Evolutionary conservation across 2,113 vertebrate genomes (phyloP).

Genomic region (Silurus glanis): DNA sequence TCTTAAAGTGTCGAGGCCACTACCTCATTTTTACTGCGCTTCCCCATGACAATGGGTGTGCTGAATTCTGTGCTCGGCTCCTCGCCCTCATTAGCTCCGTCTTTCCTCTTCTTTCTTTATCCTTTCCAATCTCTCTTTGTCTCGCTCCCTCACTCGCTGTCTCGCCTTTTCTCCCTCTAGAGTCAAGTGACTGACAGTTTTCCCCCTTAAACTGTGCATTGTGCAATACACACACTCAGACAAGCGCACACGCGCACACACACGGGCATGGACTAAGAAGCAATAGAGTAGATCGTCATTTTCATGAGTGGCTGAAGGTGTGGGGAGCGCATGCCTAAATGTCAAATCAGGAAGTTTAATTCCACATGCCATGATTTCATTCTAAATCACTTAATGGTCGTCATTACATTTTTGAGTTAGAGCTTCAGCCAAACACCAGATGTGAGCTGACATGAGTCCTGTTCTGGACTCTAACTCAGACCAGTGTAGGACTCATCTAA

Average conservation of each 20-base stretch:
- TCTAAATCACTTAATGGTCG: slow-evolving; percentile 64
- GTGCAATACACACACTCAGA: slow-evolving; percentile 56
- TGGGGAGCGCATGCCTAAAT: slow-evolving; percentile 66
- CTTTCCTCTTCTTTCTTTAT: slow-evolving; percentile 37
- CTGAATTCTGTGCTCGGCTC: slow-evolving; percentile 54
- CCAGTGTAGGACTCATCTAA: slow-evolving; percentile 9
- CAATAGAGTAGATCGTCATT: slow-evolving; percentile 62
- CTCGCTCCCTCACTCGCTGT: slow-evolving; percentile 57
- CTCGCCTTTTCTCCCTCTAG: slow-evolving; percentile 66
- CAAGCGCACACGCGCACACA: slow-evolving; percentile 51
- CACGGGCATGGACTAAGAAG: slow-evolving; percentile 52
- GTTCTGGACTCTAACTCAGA: slow-evolving; percentile 4
- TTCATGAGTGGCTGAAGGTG: slow-evolving; percentile 58
- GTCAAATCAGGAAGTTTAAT: slow-evolving; percentile 70
- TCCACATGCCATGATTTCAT: slow-evolving; percentile 64
- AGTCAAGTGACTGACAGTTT: slow-evolving; percentile 71
- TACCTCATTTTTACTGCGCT: slow-evolving; percentile 70
- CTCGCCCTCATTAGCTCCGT: slow-evolving; percentile 68
- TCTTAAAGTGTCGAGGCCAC: slow-evolving; percentile 74
- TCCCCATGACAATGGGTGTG: slow-evolving; percentile 64
- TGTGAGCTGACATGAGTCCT: slow-evolving; percentile 18
- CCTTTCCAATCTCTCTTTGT: slow-evolving; percentile 53
- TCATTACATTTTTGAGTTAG: slow-evolving; percentile 48
- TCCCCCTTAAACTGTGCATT: slow-evolving; percentile 66
- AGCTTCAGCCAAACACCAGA: neutral